Evolutionary conservation across 2,797 vertebrate species (phyloP).

Genomic region (Falco biarmicus): DNA sequence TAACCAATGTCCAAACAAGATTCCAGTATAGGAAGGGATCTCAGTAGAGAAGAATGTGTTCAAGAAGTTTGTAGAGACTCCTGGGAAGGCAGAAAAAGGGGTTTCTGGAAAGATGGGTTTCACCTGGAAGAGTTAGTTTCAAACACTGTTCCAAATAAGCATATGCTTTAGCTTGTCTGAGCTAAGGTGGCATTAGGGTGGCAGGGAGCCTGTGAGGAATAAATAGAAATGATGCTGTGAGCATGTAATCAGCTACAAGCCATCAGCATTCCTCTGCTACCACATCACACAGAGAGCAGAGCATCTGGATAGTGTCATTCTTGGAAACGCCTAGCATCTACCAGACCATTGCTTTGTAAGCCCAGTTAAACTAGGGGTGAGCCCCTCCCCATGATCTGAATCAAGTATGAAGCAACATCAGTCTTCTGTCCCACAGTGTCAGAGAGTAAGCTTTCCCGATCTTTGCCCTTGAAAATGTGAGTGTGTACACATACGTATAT

Average conservation of each 20-base stretch:
- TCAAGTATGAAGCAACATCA: background rate
- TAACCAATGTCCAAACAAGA: background rate
- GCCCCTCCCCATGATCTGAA: fast-evolving
- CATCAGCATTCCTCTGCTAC: background rate
- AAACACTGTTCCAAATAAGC: background rate
- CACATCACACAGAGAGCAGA: background rate
- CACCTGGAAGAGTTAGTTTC: background rate
- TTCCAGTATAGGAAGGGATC: background rate
- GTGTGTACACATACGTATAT: fast-evolving
- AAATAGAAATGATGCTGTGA: constrained; percentile 18
- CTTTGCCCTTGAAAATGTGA: background rate
- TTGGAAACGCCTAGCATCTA: background rate
- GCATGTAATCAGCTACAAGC: background rate
- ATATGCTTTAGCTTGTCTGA: background rate
- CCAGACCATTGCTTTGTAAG: fast-evolving
- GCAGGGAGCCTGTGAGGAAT: background rate
- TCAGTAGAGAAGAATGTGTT: background rate
- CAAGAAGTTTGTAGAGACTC: background rate
- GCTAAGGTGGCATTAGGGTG: background rate
- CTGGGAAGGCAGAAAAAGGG: background rate
- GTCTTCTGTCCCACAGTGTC: background rate
- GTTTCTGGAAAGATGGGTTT: background rate
- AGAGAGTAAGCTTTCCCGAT: background rate
- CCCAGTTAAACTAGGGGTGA: background rate
- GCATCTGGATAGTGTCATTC: background rate